phyloP scores from a whole-genome alignment of 2,797 vertebrate species.

The Trachurus trachurus region DNA sequence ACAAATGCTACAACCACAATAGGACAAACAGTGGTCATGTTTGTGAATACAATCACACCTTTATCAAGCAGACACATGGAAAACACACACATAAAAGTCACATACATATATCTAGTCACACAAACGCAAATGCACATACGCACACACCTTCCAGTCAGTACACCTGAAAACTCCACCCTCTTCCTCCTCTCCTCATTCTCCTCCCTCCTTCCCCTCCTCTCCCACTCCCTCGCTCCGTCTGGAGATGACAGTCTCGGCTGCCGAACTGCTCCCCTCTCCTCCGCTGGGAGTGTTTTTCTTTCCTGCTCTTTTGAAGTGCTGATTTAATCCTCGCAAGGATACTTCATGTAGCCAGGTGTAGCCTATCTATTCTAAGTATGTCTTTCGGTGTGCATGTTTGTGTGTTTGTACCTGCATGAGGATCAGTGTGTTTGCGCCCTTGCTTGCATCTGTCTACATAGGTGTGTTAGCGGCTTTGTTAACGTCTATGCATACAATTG shows the following conservation, averaged over 20 bases:
- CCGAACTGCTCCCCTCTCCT: conserved; percentile 76
- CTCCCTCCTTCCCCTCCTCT: conserved; percentile 58
- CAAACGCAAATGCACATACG: conserved; percentile 23
- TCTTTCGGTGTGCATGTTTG: conserved; percentile 56
- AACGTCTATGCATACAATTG: conserved; percentile 56
- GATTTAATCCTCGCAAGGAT: conserved; percentile 87
- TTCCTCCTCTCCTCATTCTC: conserved; percentile 55
- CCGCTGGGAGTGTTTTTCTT: conserved; percentile 84
- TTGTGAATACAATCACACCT: conserved; percentile 6
- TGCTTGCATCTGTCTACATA: conserved; percentile 58
- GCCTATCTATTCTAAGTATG: conserved; percentile 73
- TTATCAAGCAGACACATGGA: conserved; percentile 2
- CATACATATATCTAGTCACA: conserved; percentile 34
- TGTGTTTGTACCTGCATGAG: conserved; percentile 50
- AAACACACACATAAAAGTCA: conserved; percentile 23
- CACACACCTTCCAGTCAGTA: conserved; percentile 61
- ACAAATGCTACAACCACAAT: conserved; percentile 6
- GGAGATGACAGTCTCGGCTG: conserved; percentile 82
- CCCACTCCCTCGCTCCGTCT: conserved; percentile 63
- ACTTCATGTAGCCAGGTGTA: conserved; percentile 82
- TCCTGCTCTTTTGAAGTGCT: conserved; percentile 88
- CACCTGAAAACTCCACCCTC: conserved; percentile 79
- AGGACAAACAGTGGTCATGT: conserved; percentile 20
- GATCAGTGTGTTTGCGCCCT: conserved; percentile 46
- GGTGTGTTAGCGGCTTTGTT: conserved; percentile 68